Base-by-base conservation (phyloP, 2,797 vertebrate species). In the Lacerta viridis region DNA sequence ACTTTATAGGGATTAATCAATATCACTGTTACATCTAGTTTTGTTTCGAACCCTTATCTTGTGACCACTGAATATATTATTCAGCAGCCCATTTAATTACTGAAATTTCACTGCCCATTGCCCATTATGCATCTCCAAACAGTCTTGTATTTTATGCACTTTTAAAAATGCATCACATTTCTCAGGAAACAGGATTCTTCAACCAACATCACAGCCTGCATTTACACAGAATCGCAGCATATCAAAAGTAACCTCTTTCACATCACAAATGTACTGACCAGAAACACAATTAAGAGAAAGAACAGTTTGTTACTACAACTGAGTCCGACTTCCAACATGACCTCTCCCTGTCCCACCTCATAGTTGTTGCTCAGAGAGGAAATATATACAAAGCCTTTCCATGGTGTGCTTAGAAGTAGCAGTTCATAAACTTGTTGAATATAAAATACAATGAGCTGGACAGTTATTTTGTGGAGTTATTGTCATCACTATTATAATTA, bases 261-360 rank as follows among this genome's bases (percentile, higher is more conserved):
- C 23, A 66, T 29, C 17, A 39, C 15, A 76, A 80, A 74, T 41
- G 23, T 82, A 64, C 55, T 29, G 74, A 74, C 4, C 79, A 75
- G 69, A 64, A 87, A 66, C 39, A 80, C 66, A 46, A 66, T 87
- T 74, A 46, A 25, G 55, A n/a, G 66, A 20, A 82, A 82, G 86
- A 46, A 87, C 55, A 82, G 20, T 76, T 82, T 82, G 86, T 87
- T 81, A 87, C 55, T 46, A 50, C 29, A 75, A 27, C 29, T 75
- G 72, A 75, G 29, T 46, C 25, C 1, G 9, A 55, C 59, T 86
- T 66, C 59, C 46, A 50, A 69, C 39, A 76, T 23, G 9, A 41
- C 59, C 17, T 29, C 55, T 61, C 79, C 69, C 79, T 69, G 13
- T 36, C 8, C 75, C 71, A 75, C 71, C 39, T 82, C 71, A 66